Evolutionary conservation across 2,113 vertebrate genomes (phyloP).

Genomic region (Grus americana): DNA sequence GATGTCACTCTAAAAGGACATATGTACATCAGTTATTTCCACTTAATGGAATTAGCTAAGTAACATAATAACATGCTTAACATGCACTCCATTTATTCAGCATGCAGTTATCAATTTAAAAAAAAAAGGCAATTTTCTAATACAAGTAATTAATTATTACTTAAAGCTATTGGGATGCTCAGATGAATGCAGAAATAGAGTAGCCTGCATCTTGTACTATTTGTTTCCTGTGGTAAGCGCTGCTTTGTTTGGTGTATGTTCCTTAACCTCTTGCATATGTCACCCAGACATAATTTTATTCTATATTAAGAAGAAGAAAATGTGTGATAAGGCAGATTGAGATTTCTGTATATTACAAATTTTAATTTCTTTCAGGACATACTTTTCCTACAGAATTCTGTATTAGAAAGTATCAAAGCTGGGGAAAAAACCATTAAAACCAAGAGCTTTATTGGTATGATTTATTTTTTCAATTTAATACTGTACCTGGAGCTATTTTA

Average conservation of each 20-base stretch:
- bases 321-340: background rate
- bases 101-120: background rate
- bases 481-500: background rate
- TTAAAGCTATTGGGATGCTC: background rate
- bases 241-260: background rate
- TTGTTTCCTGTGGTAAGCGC: accelerated
- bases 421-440: background rate
- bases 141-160: background rate
- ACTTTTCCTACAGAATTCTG: background rate
- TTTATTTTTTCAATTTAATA: background rate
- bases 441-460: background rate
- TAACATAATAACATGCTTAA: background rate
- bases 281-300: background rate
- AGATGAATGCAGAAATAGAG: background rate
- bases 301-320: background rate
- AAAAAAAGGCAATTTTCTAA: background rate
- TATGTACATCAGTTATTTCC: background rate
- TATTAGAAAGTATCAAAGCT: background rate
- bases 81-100: background rate
- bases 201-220: background rate
- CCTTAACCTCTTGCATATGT: background rate
- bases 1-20: background rate
- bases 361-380: background rate
- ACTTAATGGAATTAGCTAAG: background rate
- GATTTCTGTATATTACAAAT: background rate